Conservation (phyloP, 2,888 invertebrate genomes). For the Heliothis peltigera region DNA sequence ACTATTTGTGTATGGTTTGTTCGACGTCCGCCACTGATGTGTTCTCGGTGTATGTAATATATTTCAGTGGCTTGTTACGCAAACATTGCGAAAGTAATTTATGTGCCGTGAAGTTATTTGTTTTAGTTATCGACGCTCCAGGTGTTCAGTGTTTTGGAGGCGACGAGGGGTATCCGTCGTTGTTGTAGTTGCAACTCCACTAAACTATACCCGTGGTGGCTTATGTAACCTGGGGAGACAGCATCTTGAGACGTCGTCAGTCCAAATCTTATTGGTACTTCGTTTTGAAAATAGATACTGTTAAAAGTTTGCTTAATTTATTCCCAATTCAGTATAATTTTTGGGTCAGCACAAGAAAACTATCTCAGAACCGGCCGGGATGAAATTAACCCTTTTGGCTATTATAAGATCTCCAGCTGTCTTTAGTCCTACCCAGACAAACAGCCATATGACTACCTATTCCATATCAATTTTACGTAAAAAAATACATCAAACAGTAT, state of each 20-base stretch:
- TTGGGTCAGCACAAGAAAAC: not conserved
- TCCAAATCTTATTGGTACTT: not conserved
- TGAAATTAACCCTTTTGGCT: slow-evolving; percentile 7
- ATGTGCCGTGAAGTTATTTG: slow-evolving; percentile 51
- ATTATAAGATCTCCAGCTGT: slow-evolving; percentile 16
- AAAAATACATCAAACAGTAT: not conserved
- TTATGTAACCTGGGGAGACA: not conserved
- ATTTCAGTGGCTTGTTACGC: slow-evolving; percentile 40
- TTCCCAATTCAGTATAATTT: not conserved
- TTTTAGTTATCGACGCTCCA: slow-evolving; percentile 48
- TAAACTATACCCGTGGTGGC: not conserved
- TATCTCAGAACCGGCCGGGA: not conserved
- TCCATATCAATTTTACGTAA: slow-evolving; percentile 1
- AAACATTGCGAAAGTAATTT: slow-evolving; percentile 54
- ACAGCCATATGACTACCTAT: slow-evolving; percentile 4
- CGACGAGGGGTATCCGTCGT: slow-evolving; percentile 1
- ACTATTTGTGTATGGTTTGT: slow-evolving; percentile 45
- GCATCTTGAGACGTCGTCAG: not conserved
- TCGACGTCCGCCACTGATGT: slow-evolving; percentile 24
- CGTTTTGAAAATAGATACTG: not conserved
- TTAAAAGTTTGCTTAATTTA: not conserved
- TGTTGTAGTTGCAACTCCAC: not conserved
- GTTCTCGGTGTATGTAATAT: slow-evolving; percentile 36
- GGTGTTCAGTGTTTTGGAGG: slow-evolving; percentile 36
- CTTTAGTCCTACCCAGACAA: slow-evolving; percentile 8